Evolutionary conservation across 2,888 invertebrate species (phyloP).

Genomic region (Syrphus vitripennis): DNA sequence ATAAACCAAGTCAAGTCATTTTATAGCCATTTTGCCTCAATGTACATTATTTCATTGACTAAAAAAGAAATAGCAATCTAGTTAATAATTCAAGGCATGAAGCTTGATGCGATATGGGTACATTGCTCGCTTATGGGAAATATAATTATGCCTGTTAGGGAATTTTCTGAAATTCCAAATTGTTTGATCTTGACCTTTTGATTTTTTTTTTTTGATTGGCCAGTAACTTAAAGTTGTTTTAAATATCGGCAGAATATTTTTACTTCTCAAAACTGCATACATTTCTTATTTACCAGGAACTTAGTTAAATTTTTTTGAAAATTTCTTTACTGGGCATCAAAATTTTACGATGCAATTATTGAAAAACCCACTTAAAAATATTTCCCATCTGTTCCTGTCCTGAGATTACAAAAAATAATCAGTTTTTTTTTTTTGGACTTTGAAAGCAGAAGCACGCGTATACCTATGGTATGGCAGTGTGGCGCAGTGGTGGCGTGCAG

Average conservation of each 20-base stretch:
- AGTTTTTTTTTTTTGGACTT: not conserved
- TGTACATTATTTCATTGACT: too few relatives aligned
- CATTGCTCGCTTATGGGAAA: not conserved
- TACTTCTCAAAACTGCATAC: not conserved
- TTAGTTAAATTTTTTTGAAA: not conserved
- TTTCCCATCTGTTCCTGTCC: not conserved
- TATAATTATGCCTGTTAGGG: not conserved
- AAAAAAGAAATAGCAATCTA: not conserved
- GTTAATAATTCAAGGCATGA: slow-evolving; percentile 2
- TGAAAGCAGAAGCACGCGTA: not conserved
- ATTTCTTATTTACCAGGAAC: not conserved
- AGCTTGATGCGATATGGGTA: not conserved
- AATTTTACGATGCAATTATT: not conserved
- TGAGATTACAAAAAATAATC: not conserved
- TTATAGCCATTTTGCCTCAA: not conserved
- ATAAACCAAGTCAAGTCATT: not conserved
- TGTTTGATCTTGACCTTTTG: not conserved
- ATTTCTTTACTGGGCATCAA: not conserved
- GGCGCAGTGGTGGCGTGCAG: not conserved
- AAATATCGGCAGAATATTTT: too few relatives aligned
- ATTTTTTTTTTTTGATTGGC: not conserved
- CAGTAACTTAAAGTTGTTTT: too few relatives aligned
- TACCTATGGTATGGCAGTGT: not conserved
- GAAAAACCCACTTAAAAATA: not conserved
- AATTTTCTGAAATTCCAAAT: not conserved